Evolutionary conservation across 2,113 vertebrate genomes (phyloP).

Genomic region (Phalacrocorax brasilianus): DNA sequence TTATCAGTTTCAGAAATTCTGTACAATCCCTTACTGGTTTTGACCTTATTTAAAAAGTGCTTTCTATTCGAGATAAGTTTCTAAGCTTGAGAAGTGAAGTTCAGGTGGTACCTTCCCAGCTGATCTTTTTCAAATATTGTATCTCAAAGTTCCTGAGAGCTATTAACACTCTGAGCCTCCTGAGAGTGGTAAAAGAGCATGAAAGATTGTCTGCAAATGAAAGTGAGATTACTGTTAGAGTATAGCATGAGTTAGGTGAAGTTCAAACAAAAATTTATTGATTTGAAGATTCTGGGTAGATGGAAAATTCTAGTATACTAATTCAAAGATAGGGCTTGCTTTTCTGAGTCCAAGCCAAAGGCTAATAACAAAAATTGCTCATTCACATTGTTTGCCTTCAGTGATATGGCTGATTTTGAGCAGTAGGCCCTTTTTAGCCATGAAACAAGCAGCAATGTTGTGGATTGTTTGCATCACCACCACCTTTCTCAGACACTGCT

Average conservation of each 20-base stretch:
- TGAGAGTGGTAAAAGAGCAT: constrained; percentile 5
- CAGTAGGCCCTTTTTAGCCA: background rate
- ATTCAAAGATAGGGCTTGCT: background rate
- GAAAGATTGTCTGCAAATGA: constrained; percentile 35
- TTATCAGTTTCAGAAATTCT: background rate
- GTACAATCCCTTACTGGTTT: background rate
- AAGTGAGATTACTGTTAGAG: constrained; percentile 10
- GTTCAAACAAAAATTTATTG: constrained; percentile 40
- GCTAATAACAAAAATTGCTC: background rate
- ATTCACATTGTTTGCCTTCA: background rate
- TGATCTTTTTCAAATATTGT: constrained; percentile 43
- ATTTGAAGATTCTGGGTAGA: constrained; percentile 7
- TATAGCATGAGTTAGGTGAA: background rate
- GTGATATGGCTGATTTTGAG: background rate
- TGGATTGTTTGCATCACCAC: background rate
- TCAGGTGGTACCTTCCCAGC: background rate
- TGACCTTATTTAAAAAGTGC: background rate
- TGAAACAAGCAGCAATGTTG: background rate
- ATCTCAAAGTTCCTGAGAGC: constrained; percentile 9
- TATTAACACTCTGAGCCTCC: constrained; percentile 13
- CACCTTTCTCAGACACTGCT: background rate
- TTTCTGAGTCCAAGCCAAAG: background rate
- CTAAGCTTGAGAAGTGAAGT: background rate
- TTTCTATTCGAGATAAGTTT: background rate
- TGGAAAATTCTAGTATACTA: background rate